These are phyloP conservation scores for Loripinus fragilis DNA, from an alignment of 2,888 invertebrate species.

Conservation along the genomic window DNA sequence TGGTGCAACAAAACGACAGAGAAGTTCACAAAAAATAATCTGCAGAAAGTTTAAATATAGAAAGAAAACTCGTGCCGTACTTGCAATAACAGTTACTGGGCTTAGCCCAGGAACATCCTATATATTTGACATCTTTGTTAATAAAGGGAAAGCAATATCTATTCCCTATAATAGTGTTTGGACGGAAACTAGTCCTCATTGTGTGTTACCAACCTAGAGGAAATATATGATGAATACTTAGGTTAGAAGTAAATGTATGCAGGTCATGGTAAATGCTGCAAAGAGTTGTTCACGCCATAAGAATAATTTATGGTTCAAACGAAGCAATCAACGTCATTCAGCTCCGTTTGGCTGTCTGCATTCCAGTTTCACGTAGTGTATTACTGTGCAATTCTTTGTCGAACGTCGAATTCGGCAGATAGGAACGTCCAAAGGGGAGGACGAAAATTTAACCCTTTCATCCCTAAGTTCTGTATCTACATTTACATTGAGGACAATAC, in stretches of 20 bases:
- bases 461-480: too few relatives aligned
- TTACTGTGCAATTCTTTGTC: too few relatives aligned
- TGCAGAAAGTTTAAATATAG: slow-evolving; percentile 65
- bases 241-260: slow-evolving; percentile 11
- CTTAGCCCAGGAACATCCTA: slow-evolving; percentile 76
- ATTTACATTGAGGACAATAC: too few relatives aligned
- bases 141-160: slow-evolving; percentile 70
- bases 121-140: slow-evolving; percentile 79
- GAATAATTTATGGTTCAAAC: too few relatives aligned
- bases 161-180: slow-evolving; percentile 77
- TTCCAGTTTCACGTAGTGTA: too few relatives aligned
- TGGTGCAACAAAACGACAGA: slow-evolving; percentile 47
- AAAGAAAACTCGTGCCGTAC: slow-evolving; percentile 65
- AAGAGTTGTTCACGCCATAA: too few relatives aligned
- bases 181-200: slow-evolving; percentile 73
- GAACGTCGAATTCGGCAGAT: too few relatives aligned
- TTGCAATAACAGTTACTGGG: slow-evolving; percentile 76
- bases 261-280: too few relatives aligned
- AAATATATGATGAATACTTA: slow-evolving; percentile 1
- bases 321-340: too few relatives aligned
- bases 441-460: too few relatives aligned
- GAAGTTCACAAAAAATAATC: slow-evolving; percentile 52
- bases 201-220: slow-evolving; percentile 56
- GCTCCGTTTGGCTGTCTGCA: too few relatives aligned
- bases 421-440: too few relatives aligned